phyloP scores from a whole-genome alignment of 2,113 vertebrate genomes.

The Platysternon megacephalum region DNA sequence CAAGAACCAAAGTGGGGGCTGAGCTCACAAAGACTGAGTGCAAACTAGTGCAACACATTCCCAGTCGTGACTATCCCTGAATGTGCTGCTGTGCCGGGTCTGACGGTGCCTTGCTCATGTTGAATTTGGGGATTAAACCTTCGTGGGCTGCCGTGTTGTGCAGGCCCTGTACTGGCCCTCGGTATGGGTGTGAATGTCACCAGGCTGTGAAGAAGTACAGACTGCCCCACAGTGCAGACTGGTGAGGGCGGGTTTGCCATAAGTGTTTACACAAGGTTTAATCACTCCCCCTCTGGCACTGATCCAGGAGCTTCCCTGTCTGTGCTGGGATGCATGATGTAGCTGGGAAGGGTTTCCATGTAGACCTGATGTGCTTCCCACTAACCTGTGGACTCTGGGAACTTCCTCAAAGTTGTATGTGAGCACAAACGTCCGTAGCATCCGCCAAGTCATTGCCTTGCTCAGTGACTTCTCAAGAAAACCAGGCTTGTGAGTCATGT shows the following conservation, averaged over 20 bases:
- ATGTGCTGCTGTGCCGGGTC: not conserved
- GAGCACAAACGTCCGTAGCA: not conserved
- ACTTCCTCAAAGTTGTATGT: not conserved
- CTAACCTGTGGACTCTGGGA: not conserved
- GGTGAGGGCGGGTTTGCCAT: not conserved
- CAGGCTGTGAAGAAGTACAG: not conserved
- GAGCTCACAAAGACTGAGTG: not conserved
- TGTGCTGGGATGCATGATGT: not conserved
- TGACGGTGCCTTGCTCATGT: not conserved
- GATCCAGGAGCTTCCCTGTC: not conserved
- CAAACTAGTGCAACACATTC: not conserved
- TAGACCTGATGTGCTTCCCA: not conserved
- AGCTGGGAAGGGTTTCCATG: not conserved
- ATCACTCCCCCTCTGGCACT: not conserved
- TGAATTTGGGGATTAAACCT: not conserved
- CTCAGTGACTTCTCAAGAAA: not conserved
- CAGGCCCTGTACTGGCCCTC: not conserved
- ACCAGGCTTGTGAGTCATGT: not conserved
- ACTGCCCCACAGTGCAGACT: not conserved
- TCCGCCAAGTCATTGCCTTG: not conserved
- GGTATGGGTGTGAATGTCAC: not conserved
- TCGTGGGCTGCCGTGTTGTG: too few species aligned
- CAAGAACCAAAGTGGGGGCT: not conserved
- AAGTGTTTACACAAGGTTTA: not conserved
- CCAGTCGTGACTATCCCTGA: not conserved